Evolutionary conservation across 2,113 vertebrate species (phyloP).

Genomic region (crab-eating macaque (Macaca fascicularis)): DNA sequence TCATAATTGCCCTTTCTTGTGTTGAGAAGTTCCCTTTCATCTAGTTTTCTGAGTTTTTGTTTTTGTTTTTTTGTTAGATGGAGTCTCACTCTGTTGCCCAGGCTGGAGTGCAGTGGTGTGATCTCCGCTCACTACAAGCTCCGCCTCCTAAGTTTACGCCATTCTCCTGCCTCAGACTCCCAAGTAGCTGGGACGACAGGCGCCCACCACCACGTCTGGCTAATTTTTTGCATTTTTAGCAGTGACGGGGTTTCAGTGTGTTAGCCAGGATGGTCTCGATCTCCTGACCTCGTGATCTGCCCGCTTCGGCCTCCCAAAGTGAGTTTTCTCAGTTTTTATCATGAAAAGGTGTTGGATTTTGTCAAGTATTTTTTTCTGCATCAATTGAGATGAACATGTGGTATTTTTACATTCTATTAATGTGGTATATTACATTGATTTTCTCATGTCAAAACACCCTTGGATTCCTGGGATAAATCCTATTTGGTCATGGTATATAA

Average conservation of each 20-base stretch:
- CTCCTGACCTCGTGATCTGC: too few relatives aligned
- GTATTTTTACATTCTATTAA: background rate
- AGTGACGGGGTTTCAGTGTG: too few relatives aligned
- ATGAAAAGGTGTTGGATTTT: background rate
- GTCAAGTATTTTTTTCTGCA: background rate
- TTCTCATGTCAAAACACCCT: background rate
- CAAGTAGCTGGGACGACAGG: too few relatives aligned
- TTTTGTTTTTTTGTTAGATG: too few relatives aligned
- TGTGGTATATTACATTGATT: background rate
- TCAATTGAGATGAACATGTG: background rate
- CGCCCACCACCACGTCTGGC: too few relatives aligned
- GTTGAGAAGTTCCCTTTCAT: background rate
- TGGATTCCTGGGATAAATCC: background rate
- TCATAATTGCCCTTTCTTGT: background rate
- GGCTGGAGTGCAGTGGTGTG: too few relatives aligned
- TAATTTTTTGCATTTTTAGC: too few relatives aligned
- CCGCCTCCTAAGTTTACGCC: accelerated
- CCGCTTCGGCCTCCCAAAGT: too few relatives aligned
- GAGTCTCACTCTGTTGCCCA: too few relatives aligned
- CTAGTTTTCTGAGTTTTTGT: background rate
- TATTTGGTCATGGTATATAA: background rate
- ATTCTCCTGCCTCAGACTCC: too few relatives aligned
- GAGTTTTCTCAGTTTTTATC: background rate
- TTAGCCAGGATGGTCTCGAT: too few relatives aligned
- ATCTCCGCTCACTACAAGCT: too few relatives aligned